phyloP scores from a whole-genome alignment of 2,888 invertebrate genomes.

The Chrysina gloriosa region DNA sequence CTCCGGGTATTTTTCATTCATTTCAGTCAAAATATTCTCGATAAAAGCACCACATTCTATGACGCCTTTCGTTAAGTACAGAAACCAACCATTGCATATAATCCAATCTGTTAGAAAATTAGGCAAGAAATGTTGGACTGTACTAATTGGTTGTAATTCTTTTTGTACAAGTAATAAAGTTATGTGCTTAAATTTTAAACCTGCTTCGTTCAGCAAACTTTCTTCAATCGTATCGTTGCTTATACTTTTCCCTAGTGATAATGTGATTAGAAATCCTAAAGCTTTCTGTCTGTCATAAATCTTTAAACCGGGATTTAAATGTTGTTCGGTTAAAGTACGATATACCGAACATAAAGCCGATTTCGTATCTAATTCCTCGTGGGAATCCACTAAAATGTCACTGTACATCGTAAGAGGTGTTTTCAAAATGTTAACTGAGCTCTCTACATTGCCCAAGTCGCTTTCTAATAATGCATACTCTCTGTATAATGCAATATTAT shows the following conservation, averaged over 20 bases:
- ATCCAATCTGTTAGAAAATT: constrained; percentile 68
- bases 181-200: constrained; percentile 59
- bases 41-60: constrained; percentile 60
- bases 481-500: constrained; percentile 70
- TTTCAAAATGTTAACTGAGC: constrained; percentile 67
- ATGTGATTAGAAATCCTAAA: constrained; percentile 54
- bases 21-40: constrained; percentile 55
- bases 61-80: constrained; percentile 63
- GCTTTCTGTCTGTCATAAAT: constrained; percentile 50
- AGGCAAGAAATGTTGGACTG: constrained; percentile 66
- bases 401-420: constrained; percentile 64
- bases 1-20: constrained; percentile 48
- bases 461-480: constrained; percentile 74
- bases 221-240: constrained; percentile 49
- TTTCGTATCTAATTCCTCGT: constrained; percentile 55
- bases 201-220: constrained; percentile 54
- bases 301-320: constrained; percentile 44
- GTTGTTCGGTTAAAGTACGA: constrained; percentile 60
- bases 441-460: constrained; percentile 66
- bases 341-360: constrained; percentile 63
- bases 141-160: constrained; percentile 46
- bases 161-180: constrained; percentile 55
- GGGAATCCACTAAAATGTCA: constrained; percentile 50
- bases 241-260: constrained; percentile 52
- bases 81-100: constrained; percentile 68